Evolutionary conservation across 1,140 invertebrate genomes (phyloP).

Genomic region (Drosophila novamexicana): DNA sequence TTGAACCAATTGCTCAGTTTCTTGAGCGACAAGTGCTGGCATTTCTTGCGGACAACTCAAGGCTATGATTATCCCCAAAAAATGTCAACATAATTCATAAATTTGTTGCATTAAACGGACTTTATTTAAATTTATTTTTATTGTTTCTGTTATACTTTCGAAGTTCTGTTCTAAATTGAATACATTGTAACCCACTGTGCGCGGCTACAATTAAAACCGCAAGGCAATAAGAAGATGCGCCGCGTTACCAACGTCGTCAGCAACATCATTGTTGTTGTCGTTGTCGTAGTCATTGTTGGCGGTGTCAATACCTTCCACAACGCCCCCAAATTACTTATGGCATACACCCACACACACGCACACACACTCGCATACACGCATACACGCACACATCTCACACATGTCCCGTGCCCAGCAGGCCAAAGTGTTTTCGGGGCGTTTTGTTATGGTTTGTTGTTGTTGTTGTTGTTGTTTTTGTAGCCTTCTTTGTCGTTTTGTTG

Average conservation of each 20-base stretch:
- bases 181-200: slow-evolving; percentile 43
- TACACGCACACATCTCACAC: slow-evolving; percentile 11
- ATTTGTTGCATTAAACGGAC: no score
- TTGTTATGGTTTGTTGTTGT: slow-evolving; percentile 15
- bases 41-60: no score
- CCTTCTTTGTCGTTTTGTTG: slow-evolving; percentile 12
- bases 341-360: slow-evolving; percentile 7
- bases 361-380: neutral
- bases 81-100: no score
- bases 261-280: slow-evolving; percentile 14
- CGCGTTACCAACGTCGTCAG: slow-evolving; percentile 41
- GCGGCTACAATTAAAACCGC: slow-evolving; percentile 52
- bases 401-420: slow-evolving; percentile 34
- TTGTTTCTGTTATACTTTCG: neutral
- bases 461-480: slow-evolving; percentile 7
- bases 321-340: slow-evolving; percentile 54
- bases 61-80: no score
- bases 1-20: no score
- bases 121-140: no score
- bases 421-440: slow-evolving; percentile 63
- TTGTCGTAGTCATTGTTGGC: slow-evolving; percentile 41
- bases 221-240: slow-evolving; percentile 53
- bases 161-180: neutral
- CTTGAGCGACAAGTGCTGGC: no score
- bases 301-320: slow-evolving; percentile 59